phyloP scores from a whole-genome alignment of 2,113 vertebrate genomes.

The Penelope pileata region DNA sequence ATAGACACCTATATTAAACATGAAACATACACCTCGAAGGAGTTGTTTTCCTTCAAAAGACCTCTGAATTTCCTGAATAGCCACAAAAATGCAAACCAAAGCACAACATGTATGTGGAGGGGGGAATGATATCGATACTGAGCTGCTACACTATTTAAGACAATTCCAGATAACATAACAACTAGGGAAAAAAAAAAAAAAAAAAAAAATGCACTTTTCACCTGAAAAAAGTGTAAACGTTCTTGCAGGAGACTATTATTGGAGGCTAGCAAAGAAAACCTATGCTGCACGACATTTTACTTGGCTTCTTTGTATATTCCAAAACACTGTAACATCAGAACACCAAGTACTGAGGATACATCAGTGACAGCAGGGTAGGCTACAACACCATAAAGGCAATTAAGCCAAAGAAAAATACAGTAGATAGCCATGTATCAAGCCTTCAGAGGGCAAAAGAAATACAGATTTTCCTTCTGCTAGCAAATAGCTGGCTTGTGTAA shows the following conservation, averaged over 20 bases:
- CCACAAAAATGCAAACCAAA: background rate
- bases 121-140: fast-evolving
- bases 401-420: background rate
- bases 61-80: background rate
- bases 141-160: background rate
- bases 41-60: background rate
- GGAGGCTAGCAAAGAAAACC: background rate
- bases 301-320: background rate
- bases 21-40: background rate
- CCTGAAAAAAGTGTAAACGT: background rate
- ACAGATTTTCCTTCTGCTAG: background rate
- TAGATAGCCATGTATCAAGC: background rate
- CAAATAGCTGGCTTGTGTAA: background rate
- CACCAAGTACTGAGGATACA: background rate
- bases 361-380: background rate
- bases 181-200: background rate
- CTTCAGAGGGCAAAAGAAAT: background rate
- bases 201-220: background rate
- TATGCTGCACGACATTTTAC: background rate
- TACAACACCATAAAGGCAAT: background rate
- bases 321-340: background rate
- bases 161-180: background rate
- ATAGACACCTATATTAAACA: background rate
- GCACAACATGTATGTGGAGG: background rate
- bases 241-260: background rate